Base-by-base conservation (phyloP, 1,140 invertebrate species). In the Bombus haemorrhoidalis region DNA sequence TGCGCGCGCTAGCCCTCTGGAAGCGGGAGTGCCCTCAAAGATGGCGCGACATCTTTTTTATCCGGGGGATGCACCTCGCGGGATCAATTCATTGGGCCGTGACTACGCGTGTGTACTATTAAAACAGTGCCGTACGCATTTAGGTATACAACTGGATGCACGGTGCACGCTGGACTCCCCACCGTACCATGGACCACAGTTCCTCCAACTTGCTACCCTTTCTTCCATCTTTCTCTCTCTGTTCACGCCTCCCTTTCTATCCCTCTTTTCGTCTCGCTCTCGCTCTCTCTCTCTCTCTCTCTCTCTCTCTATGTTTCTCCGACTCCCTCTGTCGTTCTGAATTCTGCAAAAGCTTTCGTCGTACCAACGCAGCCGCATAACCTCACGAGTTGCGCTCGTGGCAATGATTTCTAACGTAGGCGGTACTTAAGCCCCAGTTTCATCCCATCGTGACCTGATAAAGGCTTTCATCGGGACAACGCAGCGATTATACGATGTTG, bases 111-210 rank as follows among this genome's bases (percentile, higher is more conserved):
- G 89, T 75, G 83, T 81, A 66, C 85, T 87, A 89, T 87, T 73
- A 86, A 87, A 91, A 87, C 89, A 89, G 89, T 87, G 80, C 74
- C 84, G 91, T 87, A 89, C 86, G 90, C 89, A 91, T 93, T 89
- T 86, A 77, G 89, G 87, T 92, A 91, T 92, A 92, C 90, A 92
- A 90, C 91, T 91, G 79, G 85, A 89, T 89, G 86, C 92, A 91
- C 91, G 75, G 87, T 91, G 87, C 91, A 91, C 89, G 89, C 86
- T 59, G 89, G 88, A 94, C 93, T 93, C 92, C 92, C 92, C 92
- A 87, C 89, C 53, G 89, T 83, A 89, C 59, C 91, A 85, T 91
- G 88, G 82, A 87, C 87, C 92, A 91, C 78, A 91, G 86, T 86
- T 89, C 87, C 88, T 77, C 88, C 80, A 77, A 86, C 71, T 90